Conservation (phyloP, 2,888 invertebrate genomes). For the Drosophila limbata region DNA sequence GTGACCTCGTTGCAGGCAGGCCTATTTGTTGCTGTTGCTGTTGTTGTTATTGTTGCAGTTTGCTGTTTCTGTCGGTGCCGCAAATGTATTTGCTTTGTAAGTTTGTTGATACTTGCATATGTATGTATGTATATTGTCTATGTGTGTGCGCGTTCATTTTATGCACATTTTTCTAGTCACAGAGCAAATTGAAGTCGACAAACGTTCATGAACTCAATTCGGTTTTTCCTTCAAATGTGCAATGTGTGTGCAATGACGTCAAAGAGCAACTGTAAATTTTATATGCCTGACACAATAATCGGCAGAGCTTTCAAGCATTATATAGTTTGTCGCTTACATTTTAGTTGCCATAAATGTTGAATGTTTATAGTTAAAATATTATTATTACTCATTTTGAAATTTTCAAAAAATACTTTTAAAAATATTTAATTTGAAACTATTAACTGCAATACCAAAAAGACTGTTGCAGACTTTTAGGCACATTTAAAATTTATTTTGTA, state of each 20-base stretch:
- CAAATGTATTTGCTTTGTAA: slow-evolving; percentile 51
- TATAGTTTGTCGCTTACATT: background rate
- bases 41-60: slow-evolving; percentile 32
- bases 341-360: background rate
- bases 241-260: slow-evolving; percentile 67
- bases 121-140: slow-evolving; percentile 18
- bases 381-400: background rate
- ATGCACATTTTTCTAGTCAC: slow-evolving; percentile 61
- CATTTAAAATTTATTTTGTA: background rate
- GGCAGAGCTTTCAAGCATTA: slow-evolving; percentile 29
- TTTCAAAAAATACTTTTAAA: background rate
- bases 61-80: slow-evolving; percentile 45
- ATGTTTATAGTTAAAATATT: background rate
- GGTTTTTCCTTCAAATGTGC: slow-evolving; percentile 72
- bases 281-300: slow-evolving; percentile 14
- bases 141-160: slow-evolving; percentile 42
- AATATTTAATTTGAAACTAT: background rate
- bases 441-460: background rate
- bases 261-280: slow-evolving; percentile 75
- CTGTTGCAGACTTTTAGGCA: slow-evolving; percentile 26
- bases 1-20: slow-evolving; percentile 75
- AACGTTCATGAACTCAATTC: slow-evolving; percentile 84
- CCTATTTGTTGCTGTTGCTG: slow-evolving; percentile 51
- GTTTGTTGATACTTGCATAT: slow-evolving; percentile 23
- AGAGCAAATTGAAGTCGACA: slow-evolving; percentile 82